These are phyloP conservation scores for Silurus meridionalis DNA, from an alignment of 2,113 vertebrate genomes.

Conservation along the genomic window DNA sequence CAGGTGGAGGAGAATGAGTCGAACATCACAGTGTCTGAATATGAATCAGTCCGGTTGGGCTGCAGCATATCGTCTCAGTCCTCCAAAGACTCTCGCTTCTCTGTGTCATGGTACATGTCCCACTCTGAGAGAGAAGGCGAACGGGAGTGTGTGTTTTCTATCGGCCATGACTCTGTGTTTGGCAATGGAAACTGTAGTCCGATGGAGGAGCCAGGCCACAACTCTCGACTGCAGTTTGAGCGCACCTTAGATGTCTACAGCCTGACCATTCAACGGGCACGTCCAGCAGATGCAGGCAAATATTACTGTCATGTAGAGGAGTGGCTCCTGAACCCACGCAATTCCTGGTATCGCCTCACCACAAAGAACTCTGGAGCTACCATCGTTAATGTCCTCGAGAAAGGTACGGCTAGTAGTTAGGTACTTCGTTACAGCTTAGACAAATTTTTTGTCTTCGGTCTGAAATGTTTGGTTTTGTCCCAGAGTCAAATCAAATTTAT, in stretches of 20 bases:
- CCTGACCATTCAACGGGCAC: conserved; percentile 82
- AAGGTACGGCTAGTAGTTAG: conserved; percentile 70
- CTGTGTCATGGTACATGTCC: conserved; percentile 88
- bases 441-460: background rate
- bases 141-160: conserved; percentile 71
- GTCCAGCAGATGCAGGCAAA: conserved; percentile 77
- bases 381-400: conserved; percentile 78
- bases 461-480: background rate
- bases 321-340: conserved; percentile 88
- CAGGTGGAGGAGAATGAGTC: conserved; percentile 85
- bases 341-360: conserved; percentile 86
- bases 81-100: conserved; percentile 86
- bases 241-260: conserved; percentile 83
- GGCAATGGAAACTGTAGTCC: conserved; percentile 81
- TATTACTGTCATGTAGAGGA: conserved; percentile 93
- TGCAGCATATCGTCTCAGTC: conserved; percentile 90
- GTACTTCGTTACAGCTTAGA: background rate
- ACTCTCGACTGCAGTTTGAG: conserved; percentile 87
- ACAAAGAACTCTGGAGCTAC: conserved; percentile 86
- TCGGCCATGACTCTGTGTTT: conserved; percentile 81
- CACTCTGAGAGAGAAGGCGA: conserved; percentile 61
- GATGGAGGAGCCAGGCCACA: conserved; percentile 73
- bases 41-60: conserved; percentile 81
- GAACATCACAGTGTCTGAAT: conserved; percentile 84
- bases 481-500: background rate